These are phyloP conservation scores for Fundulus diaphanus DNA, from an alignment of 2,797 vertebrate genomes.

Conservation along the genomic window DNA sequence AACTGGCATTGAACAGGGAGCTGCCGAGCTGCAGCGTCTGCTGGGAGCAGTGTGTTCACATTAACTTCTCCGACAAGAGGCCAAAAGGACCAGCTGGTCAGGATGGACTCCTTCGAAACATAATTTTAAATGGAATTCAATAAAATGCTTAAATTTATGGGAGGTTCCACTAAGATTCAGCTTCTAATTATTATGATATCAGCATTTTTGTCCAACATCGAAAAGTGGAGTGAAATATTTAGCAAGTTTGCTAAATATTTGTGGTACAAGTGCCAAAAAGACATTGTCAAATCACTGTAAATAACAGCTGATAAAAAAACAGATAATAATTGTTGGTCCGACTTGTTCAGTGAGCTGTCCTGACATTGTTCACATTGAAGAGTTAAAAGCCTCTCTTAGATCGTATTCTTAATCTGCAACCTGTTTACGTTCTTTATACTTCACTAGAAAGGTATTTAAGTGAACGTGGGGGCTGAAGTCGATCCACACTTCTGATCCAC, in stretches of 20 bases:
- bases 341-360: too few relatives aligned
- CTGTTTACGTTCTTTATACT: too few relatives aligned
- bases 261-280: not conserved
- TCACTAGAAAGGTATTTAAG: too few relatives aligned
- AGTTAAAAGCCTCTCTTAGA: too few relatives aligned
- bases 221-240: not conserved
- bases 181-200: not conserved
- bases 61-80: slow-evolving; percentile 51
- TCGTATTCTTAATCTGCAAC: too few relatives aligned
- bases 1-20: slow-evolving; percentile 57
- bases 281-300: not conserved
- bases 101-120: slow-evolving; percentile 8
- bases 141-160: not conserved
- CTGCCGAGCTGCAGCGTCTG: slow-evolving; percentile 42
- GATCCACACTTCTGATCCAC: too few relatives aligned
- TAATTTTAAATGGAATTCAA: slow-evolving; percentile 4
- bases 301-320: not conserved
- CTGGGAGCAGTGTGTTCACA: slow-evolving; percentile 47
- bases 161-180: not conserved
- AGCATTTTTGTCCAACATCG: not conserved
- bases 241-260: not conserved
- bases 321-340: not conserved
- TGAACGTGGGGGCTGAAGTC: too few relatives aligned
- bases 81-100: slow-evolving; percentile 5
- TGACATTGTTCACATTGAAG: too few relatives aligned